Evolutionary conservation across 2,797 vertebrate species (phyloP), one percentile per base, ranked within the genome.

Genomic region (Mycteria americana): DNA sequence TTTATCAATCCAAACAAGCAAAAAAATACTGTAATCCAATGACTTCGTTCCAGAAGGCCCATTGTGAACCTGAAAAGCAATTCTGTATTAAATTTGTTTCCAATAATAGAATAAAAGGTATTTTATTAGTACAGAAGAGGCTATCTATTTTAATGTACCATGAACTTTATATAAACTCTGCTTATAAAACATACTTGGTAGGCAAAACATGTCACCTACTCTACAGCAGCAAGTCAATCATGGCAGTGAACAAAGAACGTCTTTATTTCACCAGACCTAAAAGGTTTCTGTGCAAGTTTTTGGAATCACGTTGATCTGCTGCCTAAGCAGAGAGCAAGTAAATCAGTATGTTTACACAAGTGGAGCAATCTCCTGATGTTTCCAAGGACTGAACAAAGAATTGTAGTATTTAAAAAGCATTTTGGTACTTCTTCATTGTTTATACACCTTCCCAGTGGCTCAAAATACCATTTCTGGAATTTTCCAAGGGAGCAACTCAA

Each of bases 151-250:
- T 95, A 94, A 95, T 64, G 78, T 94, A 91, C 94, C 87, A 35
- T 88, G 94, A 96, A 95, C 94, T 97, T 93, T 69, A 11, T 57
- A 83, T 74, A 95, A 96, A 96, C 95, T 85, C 89, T 73, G 91
- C 81, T 95, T 78, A 88, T 65, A 78, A 95, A 95, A 96, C 93
- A 93, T 77, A 75, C 95, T 97, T 95, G 92, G 96, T 95, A 97
- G 95, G 95, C 93, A 96, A 92, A 96, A 92, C 92, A 85, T 97
- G 96, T 96, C 93, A 95, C 96, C 92, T 91, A 68, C 85, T 89
- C 67, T 64, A 39, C 81, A 94, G 90, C 86, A 93, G 75, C 8
- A 9, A 97, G 94, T 89, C 94, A 95, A 87, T 95, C 97, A 95
- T 0, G 6, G 86, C 96, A 62, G 33, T 1, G 68, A 97, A 97